Conservation (phyloP, 1,140 invertebrate species). For the Ceratoteleas bidentatus region DNA sequence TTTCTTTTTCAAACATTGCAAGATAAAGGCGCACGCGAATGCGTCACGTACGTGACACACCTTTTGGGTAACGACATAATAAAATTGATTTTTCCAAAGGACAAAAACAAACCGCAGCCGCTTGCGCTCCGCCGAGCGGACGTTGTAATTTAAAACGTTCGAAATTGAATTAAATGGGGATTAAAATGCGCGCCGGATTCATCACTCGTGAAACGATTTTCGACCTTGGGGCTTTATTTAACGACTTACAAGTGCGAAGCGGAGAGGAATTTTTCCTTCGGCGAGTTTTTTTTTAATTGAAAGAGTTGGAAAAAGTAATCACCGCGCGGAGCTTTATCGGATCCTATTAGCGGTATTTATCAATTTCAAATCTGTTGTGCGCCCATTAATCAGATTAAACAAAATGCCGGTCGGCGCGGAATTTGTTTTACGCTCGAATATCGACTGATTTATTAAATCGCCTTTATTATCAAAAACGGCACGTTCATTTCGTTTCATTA, state of each 20-base stretch:
- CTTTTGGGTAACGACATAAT: conserved; percentile 53
- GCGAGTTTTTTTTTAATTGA: background rate
- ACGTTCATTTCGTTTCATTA: conserved; percentile 29
- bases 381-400: conserved; percentile 51
- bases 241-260: no score
- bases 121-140: conserved; percentile 13
- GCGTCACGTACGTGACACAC: conserved; percentile 58
- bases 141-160: conserved; percentile 48
- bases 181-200: conserved; percentile 25
- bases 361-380: conserved; percentile 38
- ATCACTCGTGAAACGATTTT: background rate
- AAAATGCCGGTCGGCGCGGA: conserved; percentile 18
- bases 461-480: conserved; percentile 29
- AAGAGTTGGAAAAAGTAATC: conserved; percentile 24
- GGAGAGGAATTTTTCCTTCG: background rate
- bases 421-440: conserved; percentile 37
- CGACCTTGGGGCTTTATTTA: no score
- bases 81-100: conserved; percentile 45
- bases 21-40: conserved; percentile 45
- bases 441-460: conserved; percentile 49
- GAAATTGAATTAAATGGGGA: conserved; percentile 36
- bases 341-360: conserved; percentile 39
- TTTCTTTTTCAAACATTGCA: conserved; percentile 46
- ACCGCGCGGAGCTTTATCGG: conserved; percentile 26
- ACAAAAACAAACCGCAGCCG: conserved; percentile 10